Evolutionary conservation across 30 jellyfish, hydroid and myxozoan species (phyloP), one percentile per base, ranked within the genome.

Genomic region (Hydra vulgaris): DNA sequence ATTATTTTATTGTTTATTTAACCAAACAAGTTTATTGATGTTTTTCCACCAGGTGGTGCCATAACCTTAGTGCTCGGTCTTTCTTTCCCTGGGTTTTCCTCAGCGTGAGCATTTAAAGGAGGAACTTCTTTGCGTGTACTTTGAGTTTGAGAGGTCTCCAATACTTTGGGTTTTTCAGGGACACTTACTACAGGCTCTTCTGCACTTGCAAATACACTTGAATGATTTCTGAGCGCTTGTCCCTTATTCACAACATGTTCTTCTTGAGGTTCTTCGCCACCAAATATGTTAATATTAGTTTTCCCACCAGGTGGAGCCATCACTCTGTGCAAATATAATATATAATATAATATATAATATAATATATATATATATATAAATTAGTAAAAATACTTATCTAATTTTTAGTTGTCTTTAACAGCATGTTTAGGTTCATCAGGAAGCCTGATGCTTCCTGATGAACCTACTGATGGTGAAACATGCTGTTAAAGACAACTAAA

Each of bases 31-130:
- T 80, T 80, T 21, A 80, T 80, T 22, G 87, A 80, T 22, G 87
- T 80, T 70, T 80, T 80, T 0, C 87, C 87, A 66, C 87, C 87
- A 66, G 87, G 87, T 22, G 87, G 87, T 15, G 87, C 87, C 87
- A 80, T 66, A 8, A 80, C 87, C 71, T 70, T 67, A 23, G 81
- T 80, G 27, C 87, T 80, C 1, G 85, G 79, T 78, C 85, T 25
- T 8, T 25, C 85, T 23, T 74, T 74, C 25, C 61, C 16, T 17
- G 85, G 61, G 27, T 23, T 26, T 18, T 68, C 52, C 3, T 25
- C 72, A 21, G 80, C 25, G 8, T 82, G 86, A 18, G 87, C 72
- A 66, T 73, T 69, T 19, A 70, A 26, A 12, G 71, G 8, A 16
- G 25, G 55, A 1, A 73, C 70, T 1, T 56, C 83, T 25, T 82